Conservation (phyloP, 2,888 invertebrate genomes). For the Acrobasis consociella region DNA sequence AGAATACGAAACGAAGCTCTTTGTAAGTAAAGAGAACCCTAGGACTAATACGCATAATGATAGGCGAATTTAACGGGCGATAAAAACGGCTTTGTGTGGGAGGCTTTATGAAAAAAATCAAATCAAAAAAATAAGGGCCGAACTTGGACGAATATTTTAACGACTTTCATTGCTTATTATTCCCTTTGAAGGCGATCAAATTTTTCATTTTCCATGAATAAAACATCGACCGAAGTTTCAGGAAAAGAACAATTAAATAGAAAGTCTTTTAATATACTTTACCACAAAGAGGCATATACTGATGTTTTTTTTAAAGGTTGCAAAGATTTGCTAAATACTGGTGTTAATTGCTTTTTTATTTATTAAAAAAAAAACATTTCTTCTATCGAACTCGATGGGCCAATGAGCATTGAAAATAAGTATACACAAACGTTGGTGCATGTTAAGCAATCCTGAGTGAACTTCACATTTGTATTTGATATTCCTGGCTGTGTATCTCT, state of each 20-base stretch:
- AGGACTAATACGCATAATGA: no score
- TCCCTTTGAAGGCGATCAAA: slow-evolving; percentile 25
- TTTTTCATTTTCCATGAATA: slow-evolving; percentile 27
- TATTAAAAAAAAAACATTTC: no score
- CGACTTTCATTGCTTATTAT: slow-evolving; percentile 26
- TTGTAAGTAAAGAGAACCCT: no score
- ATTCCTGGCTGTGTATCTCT: no score
- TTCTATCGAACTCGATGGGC: no score
- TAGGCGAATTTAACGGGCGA: no score
- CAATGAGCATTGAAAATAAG: no score
- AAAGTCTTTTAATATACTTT: slow-evolving; percentile 24
- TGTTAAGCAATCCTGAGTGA: no score
- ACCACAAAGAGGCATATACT: slow-evolving; percentile 20
- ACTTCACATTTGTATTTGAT: no score
- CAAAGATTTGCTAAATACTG: neutral
- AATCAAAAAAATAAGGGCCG: slow-evolving; percentile 20
- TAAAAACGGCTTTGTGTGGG: neutral
- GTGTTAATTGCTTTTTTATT: no score
- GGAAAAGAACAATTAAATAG: slow-evolving; percentile 25
- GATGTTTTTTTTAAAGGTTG: neutral
- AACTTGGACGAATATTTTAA: slow-evolving; percentile 26
- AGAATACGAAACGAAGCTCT: no score
- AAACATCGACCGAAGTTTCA: slow-evolving; percentile 23
- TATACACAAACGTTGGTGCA: no score
- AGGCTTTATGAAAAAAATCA: slow-evolving; percentile 18